Base-by-base conservation (phyloP, 2,797 vertebrate genomes). In the Champsocephalus gunnari region DNA sequence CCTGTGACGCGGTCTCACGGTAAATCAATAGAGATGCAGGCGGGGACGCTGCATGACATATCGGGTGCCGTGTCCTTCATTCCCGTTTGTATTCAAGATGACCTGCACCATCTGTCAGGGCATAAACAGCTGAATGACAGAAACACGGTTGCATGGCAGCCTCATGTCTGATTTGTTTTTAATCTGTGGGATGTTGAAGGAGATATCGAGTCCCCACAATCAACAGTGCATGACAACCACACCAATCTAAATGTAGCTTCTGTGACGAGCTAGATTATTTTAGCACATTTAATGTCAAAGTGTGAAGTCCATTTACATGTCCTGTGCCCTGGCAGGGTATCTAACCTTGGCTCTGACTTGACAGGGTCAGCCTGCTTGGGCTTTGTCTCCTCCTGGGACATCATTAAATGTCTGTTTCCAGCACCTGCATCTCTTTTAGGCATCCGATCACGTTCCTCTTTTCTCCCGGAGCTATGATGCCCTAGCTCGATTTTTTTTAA, bases 371-470 rank as follows among this genome's bases (percentile, higher is more conserved):
- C 34, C 85, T 86, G 74, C 86, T 89, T 84, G 86, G 80, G 81
- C 87, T 81, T 87, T 80, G 78, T 81, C 83, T 89, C 64, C 89
- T 91, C 92, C 77, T 66, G 88, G 88, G 93, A 93, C 78, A 66
- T 93, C 92, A 94, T 95, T 93, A 94, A 89, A 91, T 91, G 91
- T 87, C 85, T 80, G 81, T 90, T 87, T 89, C 82, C 69, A 87
- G 86, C 90, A 91, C 89, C 92, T 91, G 87, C 74, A 71, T 81
- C 86, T 90, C 75, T 86, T 91, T 92, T 75, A 89, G 84, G 77
- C 73, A 81, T 76, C 87, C 71, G 80, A 89, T 91, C 90, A 92
- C 88, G 87, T 92, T 55, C 58, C 68, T 74, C 64, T 21, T 38
- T 62, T 77, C 79, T 89, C 89, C 83, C 78, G 67, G 57, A 84